phyloP scores from a whole-genome alignment of 1,140 invertebrate species.

The Anadara kagoshimensis region DNA sequence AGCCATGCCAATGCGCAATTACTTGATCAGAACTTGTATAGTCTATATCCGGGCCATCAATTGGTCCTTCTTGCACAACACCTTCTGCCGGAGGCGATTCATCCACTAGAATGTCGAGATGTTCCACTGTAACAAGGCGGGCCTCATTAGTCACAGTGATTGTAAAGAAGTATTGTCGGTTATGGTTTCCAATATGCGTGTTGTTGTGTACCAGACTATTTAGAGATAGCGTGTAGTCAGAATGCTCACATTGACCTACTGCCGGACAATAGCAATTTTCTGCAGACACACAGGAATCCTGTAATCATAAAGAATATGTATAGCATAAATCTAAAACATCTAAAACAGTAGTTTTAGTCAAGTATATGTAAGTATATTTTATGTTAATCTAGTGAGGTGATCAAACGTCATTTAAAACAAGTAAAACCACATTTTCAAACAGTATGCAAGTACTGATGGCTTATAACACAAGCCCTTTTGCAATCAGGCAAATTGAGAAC shows the following conservation, averaged over 20 bases:
- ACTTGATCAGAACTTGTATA: constrained; percentile 31
- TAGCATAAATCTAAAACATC: no score
- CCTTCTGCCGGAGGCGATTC: constrained; percentile 48
- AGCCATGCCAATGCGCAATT: constrained; percentile 38
- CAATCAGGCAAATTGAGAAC: no score
- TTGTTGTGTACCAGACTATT: constrained; percentile 30
- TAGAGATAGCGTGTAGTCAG: constrained; percentile 29
- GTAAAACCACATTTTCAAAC: no score
- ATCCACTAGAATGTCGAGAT: constrained; percentile 49
- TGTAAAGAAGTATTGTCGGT: constrained; percentile 50
- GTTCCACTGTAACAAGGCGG: constrained; percentile 11
- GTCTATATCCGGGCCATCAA: constrained; percentile 41
- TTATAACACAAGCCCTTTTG: no score
- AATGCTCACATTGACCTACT: constrained; percentile 43
- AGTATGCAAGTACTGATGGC: no score
- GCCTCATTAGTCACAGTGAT: constrained; percentile 46
- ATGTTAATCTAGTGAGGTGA: no score
- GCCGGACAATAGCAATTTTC: constrained; percentile 48
- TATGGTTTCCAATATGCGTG: constrained; percentile 46
- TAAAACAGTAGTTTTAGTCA: no score
- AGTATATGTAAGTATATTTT: no score
- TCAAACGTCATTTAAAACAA: neutral
- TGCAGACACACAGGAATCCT: no score
- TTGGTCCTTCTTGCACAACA: constrained; percentile 42
- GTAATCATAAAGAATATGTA: no score